Base-by-base conservation (phyloP, 2,888 invertebrate species). In the Eilema depressum region DNA sequence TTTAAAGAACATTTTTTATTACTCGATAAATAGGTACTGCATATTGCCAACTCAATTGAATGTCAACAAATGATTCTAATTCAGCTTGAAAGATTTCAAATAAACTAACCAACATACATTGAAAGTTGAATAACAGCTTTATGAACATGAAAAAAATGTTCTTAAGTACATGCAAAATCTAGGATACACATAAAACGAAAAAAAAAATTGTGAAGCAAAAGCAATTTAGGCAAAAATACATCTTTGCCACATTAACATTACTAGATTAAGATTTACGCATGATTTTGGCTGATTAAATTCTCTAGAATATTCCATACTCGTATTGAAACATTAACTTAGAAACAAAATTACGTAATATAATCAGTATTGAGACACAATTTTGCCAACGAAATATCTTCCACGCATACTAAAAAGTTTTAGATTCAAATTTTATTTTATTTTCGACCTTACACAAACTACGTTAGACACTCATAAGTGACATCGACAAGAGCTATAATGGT, bases 401-500 rank as follows among this genome's bases (percentile, higher is more conserved):
- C 23, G 23, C 23, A 30, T 53, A 8, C 26, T 28, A 68, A n/a
- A 63, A 53, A 20, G 3, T 28, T 53, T 2, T 5, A 47, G 41
- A 66, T 77, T 77, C 60, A 60, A 71, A 75, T 75, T 73, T 78
- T 47, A 66, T 59, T 70, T 76, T 67, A 73, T 53, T 53, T 53
- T 88, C 81, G 73, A 79, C 76, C 88, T 86, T 61, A 30, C 33
- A 88, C 88, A 87, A 91, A 91, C 91, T 90, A 86, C 86, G 86
- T 85, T 85, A 89, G 85, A 86, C 85, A 86, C 88, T 87, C 87
- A 88, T 87, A 89, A 89, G 90, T 89, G 91, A 89, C 91, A 90
- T 89, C 89, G 89, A 93, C 91, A 89, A 91, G 89, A 88, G 85
- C 88, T 90, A 87, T 92, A 93, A 91, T 88, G 89, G 90, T 86